Evolutionary conservation across 1,140 invertebrate species (phyloP).

Genomic region (Drosophila parvula): DNA sequence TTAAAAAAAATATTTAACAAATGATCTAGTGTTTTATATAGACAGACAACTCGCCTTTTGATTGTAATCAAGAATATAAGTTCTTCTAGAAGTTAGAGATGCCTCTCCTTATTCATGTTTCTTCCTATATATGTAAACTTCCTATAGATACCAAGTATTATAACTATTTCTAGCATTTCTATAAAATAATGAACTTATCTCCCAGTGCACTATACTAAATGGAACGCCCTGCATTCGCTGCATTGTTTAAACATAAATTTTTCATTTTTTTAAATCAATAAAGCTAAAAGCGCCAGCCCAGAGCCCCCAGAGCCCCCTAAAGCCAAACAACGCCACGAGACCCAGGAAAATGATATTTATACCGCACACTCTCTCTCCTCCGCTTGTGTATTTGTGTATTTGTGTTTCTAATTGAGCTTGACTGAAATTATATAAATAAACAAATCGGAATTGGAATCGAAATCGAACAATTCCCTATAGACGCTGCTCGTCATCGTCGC

Average conservation of each 20-base stretch:
- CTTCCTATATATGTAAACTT: too few relatives aligned
- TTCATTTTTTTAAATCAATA: slow-evolving; percentile 84
- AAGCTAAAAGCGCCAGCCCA: slow-evolving; percentile 65
- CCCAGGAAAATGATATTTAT: slow-evolving; percentile 53
- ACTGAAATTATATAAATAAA: slow-evolving; percentile 81
- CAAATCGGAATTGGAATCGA: slow-evolving; percentile 39
- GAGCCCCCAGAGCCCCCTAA: slow-evolving; percentile 13
- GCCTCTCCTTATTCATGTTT: too few relatives aligned
- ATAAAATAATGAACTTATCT: background rate
- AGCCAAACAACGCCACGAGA: slow-evolving; percentile 72
- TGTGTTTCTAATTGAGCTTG: slow-evolving; percentile 78
- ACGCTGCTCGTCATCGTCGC: slow-evolving; percentile 29
- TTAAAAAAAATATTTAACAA: too few relatives aligned
- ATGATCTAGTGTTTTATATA: too few relatives aligned
- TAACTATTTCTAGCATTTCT: too few relatives aligned
- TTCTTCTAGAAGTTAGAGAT: too few relatives aligned
- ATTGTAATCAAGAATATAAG: too few relatives aligned
- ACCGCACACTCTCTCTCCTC: slow-evolving; percentile 11
- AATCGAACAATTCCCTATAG: slow-evolving; percentile 18
- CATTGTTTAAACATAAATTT: slow-evolving; percentile 83
- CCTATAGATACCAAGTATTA: too few relatives aligned
- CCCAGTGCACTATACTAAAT: background rate
- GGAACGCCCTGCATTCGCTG: slow-evolving; percentile 38
- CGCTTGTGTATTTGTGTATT: slow-evolving; percentile 39
- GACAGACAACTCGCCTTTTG: too few relatives aligned